A percentile compares a stretch with the other conserved stretches of the same genome.
Conservation (phyloP, 2,113 vertebrate genomes). For the Symphodus melops region DNA sequence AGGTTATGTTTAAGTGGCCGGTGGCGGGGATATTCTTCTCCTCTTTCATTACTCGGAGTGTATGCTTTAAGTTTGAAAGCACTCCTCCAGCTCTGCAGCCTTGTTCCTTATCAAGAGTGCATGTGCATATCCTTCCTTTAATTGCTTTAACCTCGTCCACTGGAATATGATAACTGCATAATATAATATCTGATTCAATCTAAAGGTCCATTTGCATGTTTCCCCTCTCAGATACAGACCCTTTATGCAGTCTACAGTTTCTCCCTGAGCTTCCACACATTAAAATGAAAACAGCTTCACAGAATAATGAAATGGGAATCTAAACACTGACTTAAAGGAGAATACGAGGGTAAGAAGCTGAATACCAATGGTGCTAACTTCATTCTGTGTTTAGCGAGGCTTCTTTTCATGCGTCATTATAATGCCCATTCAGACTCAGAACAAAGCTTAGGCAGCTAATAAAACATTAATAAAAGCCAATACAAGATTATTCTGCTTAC, state of each 20-base stretch:
- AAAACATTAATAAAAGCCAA: conserved; percentile 69
- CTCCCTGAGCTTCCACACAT: conserved; percentile 33
- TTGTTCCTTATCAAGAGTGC: conserved; percentile 4
- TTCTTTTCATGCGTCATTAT: conserved; percentile 56
- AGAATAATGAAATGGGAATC: conserved; percentile 45
- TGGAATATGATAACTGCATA: conserved; percentile 31
- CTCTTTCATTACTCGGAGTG: conserved; percentile 17
- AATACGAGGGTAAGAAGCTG: conserved; percentile 49
- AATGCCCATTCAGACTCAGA: conserved; percentile 55
- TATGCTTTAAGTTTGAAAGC: conserved; percentile 23
- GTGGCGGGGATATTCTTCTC: conserved; percentile 5
- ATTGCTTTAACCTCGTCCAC: conserved; percentile 25
- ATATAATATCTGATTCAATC: conserved; percentile 39
- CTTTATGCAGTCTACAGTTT: conserved; percentile 18
- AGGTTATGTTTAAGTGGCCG: conserved; percentile 25
- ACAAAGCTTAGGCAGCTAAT: conserved; percentile 66
- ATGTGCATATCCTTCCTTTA: conserved; percentile 27
- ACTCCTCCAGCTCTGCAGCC: conserved; percentile 5
- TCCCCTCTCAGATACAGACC: background rate
- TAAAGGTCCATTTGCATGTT: conserved; percentile 45
- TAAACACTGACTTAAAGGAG: conserved; percentile 48
- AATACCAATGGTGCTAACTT: conserved; percentile 57
- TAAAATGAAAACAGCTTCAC: conserved; percentile 58
- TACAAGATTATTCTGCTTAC: conserved; percentile 50
- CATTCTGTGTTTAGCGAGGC: conserved; percentile 45